These are phyloP conservation scores for Anhinga rufa DNA, from an alignment of 2,113 vertebrate species.

Conservation along the genomic window DNA sequence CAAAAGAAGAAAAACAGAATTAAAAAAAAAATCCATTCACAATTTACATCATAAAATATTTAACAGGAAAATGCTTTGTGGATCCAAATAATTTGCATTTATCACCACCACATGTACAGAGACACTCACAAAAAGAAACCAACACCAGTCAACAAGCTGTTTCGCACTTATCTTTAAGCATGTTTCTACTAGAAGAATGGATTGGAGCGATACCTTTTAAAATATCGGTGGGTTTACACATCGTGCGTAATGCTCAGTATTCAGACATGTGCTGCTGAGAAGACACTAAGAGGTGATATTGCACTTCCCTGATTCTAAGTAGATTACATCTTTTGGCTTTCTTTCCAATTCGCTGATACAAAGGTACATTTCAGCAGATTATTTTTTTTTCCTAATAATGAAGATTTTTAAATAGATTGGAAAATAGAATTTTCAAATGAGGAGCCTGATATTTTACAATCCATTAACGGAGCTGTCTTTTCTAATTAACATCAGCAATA, in stretches of 20 bases:
- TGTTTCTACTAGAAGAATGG: not conserved
- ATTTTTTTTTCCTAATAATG: not conserved
- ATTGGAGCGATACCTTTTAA: not conserved
- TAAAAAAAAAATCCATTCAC: not conserved
- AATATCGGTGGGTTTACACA: not conserved
- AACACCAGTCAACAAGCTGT: constrained; percentile 3
- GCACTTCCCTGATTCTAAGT: not conserved
- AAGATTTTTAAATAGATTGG: not conserved
- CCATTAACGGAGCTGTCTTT: not conserved
- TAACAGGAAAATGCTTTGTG: not conserved
- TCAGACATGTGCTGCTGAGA: not conserved
- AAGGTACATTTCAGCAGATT: not conserved
- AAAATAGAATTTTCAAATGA: not conserved
- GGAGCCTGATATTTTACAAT: not conserved
- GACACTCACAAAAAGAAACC: not conserved
- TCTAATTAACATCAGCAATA: not conserved
- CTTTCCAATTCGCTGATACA: not conserved
- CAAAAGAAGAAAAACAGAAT: not conserved
- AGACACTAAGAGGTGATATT: constrained; percentile 7
- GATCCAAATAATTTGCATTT: not conserved
- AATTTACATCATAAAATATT: not conserved
- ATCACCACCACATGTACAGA: not conserved
- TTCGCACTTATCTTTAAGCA: not conserved
- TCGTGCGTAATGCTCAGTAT: not conserved
- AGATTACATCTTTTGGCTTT: not conserved